Percentiles rank a stretch among this genome's conserved stretches.
These are phyloP conservation scores for Salminus brasiliensis DNA, from an alignment of 2,113 vertebrate species.

Conservation along the genomic window DNA sequence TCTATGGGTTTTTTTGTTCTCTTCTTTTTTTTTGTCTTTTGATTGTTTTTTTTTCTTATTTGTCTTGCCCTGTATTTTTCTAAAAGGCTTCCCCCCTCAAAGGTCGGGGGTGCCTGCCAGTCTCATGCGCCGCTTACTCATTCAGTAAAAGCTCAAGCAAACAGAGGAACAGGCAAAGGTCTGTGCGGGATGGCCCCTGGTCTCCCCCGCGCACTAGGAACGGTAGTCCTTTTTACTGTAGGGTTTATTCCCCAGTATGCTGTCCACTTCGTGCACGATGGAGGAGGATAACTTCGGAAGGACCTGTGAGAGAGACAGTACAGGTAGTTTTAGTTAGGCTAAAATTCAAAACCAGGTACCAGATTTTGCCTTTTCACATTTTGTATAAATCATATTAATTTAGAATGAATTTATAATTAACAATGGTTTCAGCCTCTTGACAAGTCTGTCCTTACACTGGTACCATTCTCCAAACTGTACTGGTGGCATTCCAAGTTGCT, in stretches of 20 bases:
- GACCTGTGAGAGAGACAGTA: constrained; percentile 76
- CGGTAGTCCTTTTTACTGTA: constrained; percentile 99
- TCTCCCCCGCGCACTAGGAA: constrained; percentile 78
- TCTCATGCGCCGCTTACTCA: constrained; percentile 78
- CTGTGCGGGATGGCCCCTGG: constrained; percentile 62
- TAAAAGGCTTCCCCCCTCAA: constrained; percentile 73
- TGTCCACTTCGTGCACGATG: constrained; percentile 96
- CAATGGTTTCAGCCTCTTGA: too few relatives aligned
- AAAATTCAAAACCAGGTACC: background rate
- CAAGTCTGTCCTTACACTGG: too few relatives aligned
- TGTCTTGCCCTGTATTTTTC: constrained; percentile 65
- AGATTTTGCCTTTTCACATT: too few relatives aligned
- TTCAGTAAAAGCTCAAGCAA: constrained; percentile 90
- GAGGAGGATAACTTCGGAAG: constrained; percentile 97
- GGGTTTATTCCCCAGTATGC: constrained; percentile 99
- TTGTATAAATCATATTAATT: too few relatives aligned
- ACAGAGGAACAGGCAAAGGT: constrained; percentile 82
- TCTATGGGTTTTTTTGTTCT: constrained; percentile 36
- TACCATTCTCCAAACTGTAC: too few relatives aligned
- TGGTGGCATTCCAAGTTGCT: too few relatives aligned
- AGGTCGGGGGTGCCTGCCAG: constrained; percentile 69
- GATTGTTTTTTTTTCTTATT: constrained; percentile 46
- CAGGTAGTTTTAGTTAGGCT: background rate
- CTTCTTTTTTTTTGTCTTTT: constrained; percentile 44
- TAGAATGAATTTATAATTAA: too few relatives aligned